Evolutionary conservation across 2,113 vertebrate species (phyloP).

Genomic region (Limanda limanda): DNA sequence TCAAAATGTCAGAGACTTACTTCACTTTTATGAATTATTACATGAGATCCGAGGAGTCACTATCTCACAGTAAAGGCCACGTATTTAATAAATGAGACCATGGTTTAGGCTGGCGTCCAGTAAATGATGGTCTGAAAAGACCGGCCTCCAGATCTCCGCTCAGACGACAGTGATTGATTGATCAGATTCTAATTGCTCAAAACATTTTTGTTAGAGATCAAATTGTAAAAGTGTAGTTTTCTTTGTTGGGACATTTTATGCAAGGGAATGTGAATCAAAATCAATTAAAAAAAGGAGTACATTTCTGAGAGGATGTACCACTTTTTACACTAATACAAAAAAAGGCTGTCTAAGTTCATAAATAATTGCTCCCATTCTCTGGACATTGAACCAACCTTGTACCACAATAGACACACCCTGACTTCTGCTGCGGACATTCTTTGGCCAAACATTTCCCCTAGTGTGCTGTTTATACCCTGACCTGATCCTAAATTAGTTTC

Average conservation of each 20-base stretch:
- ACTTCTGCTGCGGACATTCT: conserved; percentile 30
- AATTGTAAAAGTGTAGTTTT: neutral
- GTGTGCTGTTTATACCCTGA: conserved; percentile 47
- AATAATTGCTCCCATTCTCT: conserved; percentile 13
- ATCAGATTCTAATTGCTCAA: conserved; percentile 14
- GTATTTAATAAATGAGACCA: neutral
- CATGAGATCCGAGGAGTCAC: neutral
- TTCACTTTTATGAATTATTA: conserved; percentile 7
- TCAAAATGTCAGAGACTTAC: neutral
- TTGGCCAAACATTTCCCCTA: conserved; percentile 36
- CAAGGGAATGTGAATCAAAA: neutral
- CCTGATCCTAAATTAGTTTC: conserved; percentile 50
- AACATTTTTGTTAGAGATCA: neutral
- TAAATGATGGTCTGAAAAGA: conserved; percentile 29
- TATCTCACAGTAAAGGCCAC: neutral
- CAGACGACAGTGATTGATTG: conserved; percentile 30
- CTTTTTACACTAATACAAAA: neutral
- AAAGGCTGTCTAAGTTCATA: neutral
- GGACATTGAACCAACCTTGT: conserved; percentile 53
- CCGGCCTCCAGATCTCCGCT: conserved; percentile 9
- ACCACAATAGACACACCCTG: conserved; percentile 10
- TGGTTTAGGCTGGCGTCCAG: neutral
- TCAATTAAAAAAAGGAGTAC: neutral
- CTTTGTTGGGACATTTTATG: too few species aligned
- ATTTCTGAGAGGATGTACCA: neutral